These are phyloP conservation scores for Eustalomyia histrio DNA, from an alignment of 2,888 invertebrate genomes.

Conservation along the genomic window DNA sequence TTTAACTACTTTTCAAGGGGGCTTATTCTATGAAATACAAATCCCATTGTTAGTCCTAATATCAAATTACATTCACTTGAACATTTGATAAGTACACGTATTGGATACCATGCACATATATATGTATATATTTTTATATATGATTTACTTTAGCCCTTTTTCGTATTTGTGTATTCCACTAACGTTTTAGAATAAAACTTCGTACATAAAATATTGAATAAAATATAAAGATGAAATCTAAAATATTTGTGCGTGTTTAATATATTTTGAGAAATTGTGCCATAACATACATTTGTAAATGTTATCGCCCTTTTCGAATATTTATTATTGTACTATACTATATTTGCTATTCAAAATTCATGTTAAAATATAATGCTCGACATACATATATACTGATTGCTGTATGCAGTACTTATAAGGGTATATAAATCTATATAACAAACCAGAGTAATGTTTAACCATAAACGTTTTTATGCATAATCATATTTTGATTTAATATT, in stretches of 20 bases:
- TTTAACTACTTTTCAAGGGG: too few relatives aligned
- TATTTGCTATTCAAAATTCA: conserved; percentile 5
- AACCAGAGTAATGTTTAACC: conserved; percentile 8
- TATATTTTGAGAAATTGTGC: conserved; percentile 32
- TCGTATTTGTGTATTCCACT: neutral
- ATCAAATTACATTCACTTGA: neutral
- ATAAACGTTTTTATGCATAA: conserved; percentile 38
- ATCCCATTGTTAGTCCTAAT: neutral
- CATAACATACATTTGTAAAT: conserved; percentile 19
- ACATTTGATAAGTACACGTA: neutral
- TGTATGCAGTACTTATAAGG: neutral
- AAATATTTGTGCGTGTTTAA: conserved; percentile 33
- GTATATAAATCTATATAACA: neutral
- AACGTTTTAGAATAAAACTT: neutral
- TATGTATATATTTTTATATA: conserved; percentile 3
- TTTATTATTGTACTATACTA: neutral
- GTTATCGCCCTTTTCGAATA: neutral
- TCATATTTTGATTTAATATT: neutral
- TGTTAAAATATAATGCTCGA: neutral
- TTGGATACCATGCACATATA: neutral
- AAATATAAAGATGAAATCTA: neutral
- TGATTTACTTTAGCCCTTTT: neutral
- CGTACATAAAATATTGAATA: conserved; percentile 11
- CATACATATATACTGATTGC: too few relatives aligned
- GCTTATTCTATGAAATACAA: neutral